Percentiles rank a stretch among this genome's conserved stretches.
Conservation (phyloP, 2,888 invertebrate genomes). For the Mythimna ferrago region DNA sequence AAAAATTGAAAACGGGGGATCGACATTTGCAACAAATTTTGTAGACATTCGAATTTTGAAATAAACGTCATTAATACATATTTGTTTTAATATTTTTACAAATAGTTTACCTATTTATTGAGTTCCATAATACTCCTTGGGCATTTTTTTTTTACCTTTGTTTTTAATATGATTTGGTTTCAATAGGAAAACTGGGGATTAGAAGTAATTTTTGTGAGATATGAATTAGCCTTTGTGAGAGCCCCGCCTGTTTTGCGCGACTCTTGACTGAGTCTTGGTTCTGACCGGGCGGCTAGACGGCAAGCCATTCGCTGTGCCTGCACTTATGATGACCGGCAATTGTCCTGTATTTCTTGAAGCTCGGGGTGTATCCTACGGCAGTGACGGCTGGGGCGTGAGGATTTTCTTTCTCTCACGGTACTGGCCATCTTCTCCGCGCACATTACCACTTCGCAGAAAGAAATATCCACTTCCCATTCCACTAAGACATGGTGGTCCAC, state of each 20-base stretch:
- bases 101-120: not conserved
- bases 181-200: too few species aligned
- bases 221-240: too few species aligned
- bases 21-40: slow-evolving; percentile 73
- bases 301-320: not conserved
- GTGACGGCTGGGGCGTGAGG: not conserved
- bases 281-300: too few species aligned
- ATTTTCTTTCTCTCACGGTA: not conserved
- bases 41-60: slow-evolving; percentile 74
- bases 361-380: too few species aligned
- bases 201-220: too few species aligned
- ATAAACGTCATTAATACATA: slow-evolving; percentile 48
- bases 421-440: not conserved
- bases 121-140: slow-evolving; percentile 12
- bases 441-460: too few species aligned
- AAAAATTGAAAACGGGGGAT: slow-evolving; percentile 53
- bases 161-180: too few species aligned
- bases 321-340: not conserved
- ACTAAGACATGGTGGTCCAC: too few species aligned
- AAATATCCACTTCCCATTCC: too few species aligned
- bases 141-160: not conserved
- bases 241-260: too few species aligned
- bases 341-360: not conserved
- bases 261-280: too few species aligned
- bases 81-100: slow-evolving; percentile 20